phyloP scores from a whole-genome alignment of 2,113 vertebrate species.

The Tenebrosternarchus preto region DNA sequence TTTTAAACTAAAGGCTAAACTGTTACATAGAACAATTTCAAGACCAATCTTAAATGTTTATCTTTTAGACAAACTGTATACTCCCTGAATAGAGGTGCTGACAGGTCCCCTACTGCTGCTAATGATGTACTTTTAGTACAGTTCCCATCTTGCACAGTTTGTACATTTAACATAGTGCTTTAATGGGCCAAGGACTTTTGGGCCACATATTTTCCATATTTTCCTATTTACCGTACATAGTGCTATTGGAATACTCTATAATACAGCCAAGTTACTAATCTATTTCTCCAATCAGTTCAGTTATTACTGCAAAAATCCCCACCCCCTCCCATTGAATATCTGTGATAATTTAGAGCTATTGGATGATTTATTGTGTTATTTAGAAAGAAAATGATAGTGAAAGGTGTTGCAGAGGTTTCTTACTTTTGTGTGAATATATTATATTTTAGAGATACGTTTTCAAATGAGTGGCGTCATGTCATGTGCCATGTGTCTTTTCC shows the following conservation, averaged over 20 bases:
- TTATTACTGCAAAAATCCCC: not conserved
- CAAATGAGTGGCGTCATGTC: conserved; percentile 5
- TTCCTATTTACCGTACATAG: not conserved
- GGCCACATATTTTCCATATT: not conserved
- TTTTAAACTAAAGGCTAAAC: conserved; percentile 3
- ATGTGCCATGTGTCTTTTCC: not conserved
- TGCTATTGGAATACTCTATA: not conserved
- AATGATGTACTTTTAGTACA: conserved; percentile 12
- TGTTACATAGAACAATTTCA: not conserved
- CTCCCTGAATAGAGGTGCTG: conserved; percentile 6
- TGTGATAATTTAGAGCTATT: too few species aligned
- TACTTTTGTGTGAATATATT: conserved; percentile 35
- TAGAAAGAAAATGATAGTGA: too few species aligned
- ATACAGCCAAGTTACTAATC: not conserved
- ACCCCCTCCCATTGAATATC: not conserved
- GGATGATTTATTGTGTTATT: too few species aligned
- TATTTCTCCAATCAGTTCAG: not conserved
- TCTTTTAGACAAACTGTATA: not conserved
- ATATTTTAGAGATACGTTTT: conserved; percentile 32
- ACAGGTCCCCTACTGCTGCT: conserved; percentile 44
- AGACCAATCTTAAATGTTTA: conserved; percentile 2
- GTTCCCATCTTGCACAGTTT: conserved; percentile 38
- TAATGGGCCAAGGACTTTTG: not conserved
- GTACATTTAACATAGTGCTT: not conserved
- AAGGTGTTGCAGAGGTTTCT: conserved; percentile 25